Evolutionary conservation across 1,140 invertebrate genomes (phyloP).

Genomic region (Andricus grossulariae): DNA sequence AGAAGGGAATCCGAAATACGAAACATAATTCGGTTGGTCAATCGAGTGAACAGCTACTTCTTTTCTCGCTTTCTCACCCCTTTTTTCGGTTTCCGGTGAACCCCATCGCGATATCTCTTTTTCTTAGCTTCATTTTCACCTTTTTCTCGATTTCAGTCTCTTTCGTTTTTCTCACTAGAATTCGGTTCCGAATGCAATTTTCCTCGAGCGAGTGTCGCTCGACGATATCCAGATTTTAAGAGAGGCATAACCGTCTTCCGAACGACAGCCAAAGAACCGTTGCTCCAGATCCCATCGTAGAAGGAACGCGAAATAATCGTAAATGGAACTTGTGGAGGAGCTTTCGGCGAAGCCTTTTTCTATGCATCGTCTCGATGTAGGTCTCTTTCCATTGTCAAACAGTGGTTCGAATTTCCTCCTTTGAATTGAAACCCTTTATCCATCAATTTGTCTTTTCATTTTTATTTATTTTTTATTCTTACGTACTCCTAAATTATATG

Average conservation of each 20-base stretch:
- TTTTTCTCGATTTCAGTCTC: background rate
- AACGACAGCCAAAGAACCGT: slow-evolving; percentile 48
- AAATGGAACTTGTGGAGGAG: slow-evolving; percentile 43
- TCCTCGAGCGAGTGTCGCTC: slow-evolving; percentile 32
- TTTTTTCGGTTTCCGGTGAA: background rate
- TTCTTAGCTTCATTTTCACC: background rate
- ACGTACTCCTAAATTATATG: too few relatives aligned
- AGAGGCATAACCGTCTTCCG: slow-evolving; percentile 42
- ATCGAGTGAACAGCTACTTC: slow-evolving; percentile 15
- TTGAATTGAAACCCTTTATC: background rate
- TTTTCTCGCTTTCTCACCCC: slow-evolving; percentile 3
- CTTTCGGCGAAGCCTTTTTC: slow-evolving; percentile 41
- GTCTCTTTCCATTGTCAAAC: slow-evolving; percentile 19
- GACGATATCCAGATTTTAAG: slow-evolving; percentile 41
- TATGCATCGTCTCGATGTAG: slow-evolving; percentile 24
- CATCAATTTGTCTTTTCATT: background rate
- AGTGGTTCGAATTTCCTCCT: slow-evolving; percentile 11
- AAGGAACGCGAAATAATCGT: slow-evolving; percentile 46
- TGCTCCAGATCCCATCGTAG: slow-evolving; percentile 39
- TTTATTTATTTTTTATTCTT: background rate
- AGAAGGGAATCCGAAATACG: background rate
- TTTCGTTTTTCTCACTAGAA: slow-evolving; percentile 11
- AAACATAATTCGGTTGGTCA: slow-evolving; percentile 8
- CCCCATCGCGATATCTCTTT: slow-evolving; percentile 20
- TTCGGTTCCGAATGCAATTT: slow-evolving; percentile 38